Evolutionary conservation across 2,888 invertebrate genomes (phyloP).

Genomic region (Digitonthophagus gazella): DNA sequence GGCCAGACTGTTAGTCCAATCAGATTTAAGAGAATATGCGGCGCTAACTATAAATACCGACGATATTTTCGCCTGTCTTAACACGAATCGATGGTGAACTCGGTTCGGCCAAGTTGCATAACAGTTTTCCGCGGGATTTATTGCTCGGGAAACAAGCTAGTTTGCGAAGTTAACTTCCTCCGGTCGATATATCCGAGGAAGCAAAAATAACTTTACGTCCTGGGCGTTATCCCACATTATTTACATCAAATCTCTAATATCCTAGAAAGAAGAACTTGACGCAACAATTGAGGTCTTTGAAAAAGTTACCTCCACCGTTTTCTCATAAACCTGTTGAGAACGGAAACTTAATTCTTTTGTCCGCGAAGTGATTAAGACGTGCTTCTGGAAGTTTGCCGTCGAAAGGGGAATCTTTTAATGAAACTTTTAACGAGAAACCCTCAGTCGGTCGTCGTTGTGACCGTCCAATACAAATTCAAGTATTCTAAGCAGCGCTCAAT

Average conservation of each 20-base stretch:
- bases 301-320: background rate
- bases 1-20: background rate
- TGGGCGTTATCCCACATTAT: background rate
- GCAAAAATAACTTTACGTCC: background rate
- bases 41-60: background rate
- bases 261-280: too few species aligned
- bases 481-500: background rate
- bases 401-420: background rate
- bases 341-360: background rate
- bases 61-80: conserved; percentile 2
- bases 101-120: conserved; percentile 10
- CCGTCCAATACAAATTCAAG: background rate
- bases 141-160: conserved; percentile 7
- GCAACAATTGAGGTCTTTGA: background rate
- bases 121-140: conserved; percentile 8
- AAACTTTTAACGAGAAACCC: background rate
- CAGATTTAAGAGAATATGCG: background rate
- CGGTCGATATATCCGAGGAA: background rate
- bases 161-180: background rate
- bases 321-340: background rate
- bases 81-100: conserved; percentile 9
- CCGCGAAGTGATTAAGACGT: background rate
- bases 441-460: background rate
- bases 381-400: background rate
- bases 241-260: background rate